Base-by-base conservation (phyloP, 2,113 vertebrate genomes). In the Emydura subglobosa region DNA sequence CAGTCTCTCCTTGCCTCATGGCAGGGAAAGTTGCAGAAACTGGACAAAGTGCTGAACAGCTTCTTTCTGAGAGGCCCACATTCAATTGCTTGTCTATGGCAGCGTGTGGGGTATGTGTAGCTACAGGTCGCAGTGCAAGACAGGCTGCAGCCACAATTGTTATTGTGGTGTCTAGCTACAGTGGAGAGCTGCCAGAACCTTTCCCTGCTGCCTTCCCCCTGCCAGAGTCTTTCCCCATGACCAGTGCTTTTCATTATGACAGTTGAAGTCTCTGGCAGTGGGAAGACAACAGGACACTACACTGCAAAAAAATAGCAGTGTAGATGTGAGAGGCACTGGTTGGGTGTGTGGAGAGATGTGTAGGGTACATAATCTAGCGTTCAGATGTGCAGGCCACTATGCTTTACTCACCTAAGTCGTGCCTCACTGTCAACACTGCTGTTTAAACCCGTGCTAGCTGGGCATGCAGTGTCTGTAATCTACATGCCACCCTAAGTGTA, bases 21-120 rank as follows among this genome's bases (percentile, higher is more conserved):
- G 42, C 34, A 54, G 13, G 55, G 27, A 29, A 39, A 47, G 34
- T 21, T 86, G 55, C 21, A 79, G 34, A n/a, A 39, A 6, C 19
- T 72, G 39, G 8, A 53, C 47, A 74, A 57, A 0, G 0, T 53
- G 34, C 17, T 17, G 57, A 85, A 39, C 0, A 2, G 82, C 84
- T 84, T 5, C 54, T 78, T 5, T 39, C 34, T 8, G 76, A n/a
- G n/a, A 17, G 42, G 10, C 91, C 55, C 55, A 88, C 31, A 11
- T 42, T 57, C 25, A 7, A 57, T 10, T 10, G 12, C 25, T 24
- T 59, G 47, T 22, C n/a, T 72, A 4, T 39, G 65, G 65, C n/a
- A 8, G 61, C 34, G 61, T 1, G 61, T 65, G n/a, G 65, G 34
- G 17, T 72, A 39, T 7, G 8, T 39, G n/a, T 39, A 72, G 34